Evolutionary conservation across 2,797 vertebrate genomes (phyloP), one percentile per base, ranked within the genome.

Genomic region (Gymnoscopelus microlampas): DNA sequence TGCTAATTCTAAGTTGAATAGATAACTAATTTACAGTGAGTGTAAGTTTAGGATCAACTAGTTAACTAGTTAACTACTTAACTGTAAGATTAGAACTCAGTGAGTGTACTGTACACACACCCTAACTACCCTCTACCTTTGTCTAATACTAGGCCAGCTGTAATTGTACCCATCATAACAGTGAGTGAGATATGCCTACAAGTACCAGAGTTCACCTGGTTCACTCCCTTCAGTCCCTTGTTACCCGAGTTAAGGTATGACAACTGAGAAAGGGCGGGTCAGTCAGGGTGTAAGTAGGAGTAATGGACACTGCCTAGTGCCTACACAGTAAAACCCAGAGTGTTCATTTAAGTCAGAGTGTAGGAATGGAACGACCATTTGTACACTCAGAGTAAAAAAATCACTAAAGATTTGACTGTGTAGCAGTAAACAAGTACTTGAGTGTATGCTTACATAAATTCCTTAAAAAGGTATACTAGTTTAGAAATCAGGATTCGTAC

Each of bases 221-320:
- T 3, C 19, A 44, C 5, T 82, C 80, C 80, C 85, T 85, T 63
- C 19, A 48, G 4, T 82, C 81, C 80, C 85, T 85, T 66, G 56
- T 51, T 50, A 53, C 81, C 23, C 68, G 35, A 66, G 68, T 53
- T 29, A 24, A 80, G 71, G 44, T 4, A 19, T 83, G 77, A 87
- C 47, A 60, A 10, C 1, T 5, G 59, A 80, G 70, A 64, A 79
- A 83, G 84, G 87, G 84, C 63, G 81, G 35, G 54, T 78, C 60
- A 13, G 23, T 53, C 5, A 66, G 70, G 74, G 72, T 75, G 61
- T 47, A 23, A 10, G 62, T 5, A 9, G 6, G 3, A 49, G 61
- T 2, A 35, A 32, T 2, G 4, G 0, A 55, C 53, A 53, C 11
- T n/a, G 26, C 10, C 7, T 44, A 44, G 7, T 44, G 26, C 26